Evolutionary conservation across 2,797 vertebrate species (phyloP).

Genomic region (Alca torda): DNA sequence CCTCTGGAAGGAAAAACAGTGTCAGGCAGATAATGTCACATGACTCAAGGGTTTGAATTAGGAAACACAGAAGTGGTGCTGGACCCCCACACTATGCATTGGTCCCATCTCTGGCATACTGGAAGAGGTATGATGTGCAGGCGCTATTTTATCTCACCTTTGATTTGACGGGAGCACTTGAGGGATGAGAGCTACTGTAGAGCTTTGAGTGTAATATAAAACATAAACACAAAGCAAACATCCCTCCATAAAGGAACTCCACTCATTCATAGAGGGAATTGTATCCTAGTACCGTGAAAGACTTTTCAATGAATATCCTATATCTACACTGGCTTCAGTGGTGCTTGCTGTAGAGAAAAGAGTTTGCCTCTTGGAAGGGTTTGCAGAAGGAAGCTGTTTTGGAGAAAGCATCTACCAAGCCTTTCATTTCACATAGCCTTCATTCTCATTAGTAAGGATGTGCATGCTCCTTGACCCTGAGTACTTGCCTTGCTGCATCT

Average conservation of each 20-base stretch:
- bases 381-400: neutral
- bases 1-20: neutral
- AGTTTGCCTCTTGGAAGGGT: neutral
- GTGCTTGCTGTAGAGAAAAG: neutral
- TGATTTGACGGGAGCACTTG: neutral
- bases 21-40: neutral
- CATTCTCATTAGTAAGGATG: neutral
- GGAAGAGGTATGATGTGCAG: neutral
- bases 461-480: neutral
- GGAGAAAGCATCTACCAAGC: neutral
- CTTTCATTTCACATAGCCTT: neutral
- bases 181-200: neutral
- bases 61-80: neutral
- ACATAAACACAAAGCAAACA: neutral
- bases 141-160: neutral
- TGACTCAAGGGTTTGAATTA: neutral
- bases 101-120: neutral
- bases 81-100: neutral
- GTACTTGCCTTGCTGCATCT: neutral
- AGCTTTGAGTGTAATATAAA: neutral
- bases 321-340: neutral
- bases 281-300: neutral
- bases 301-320: neutral
- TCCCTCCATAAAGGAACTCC: neutral
- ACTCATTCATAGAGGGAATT: neutral